Conservation (phyloP, 2,888 invertebrate genomes). For the Nomada lathburiana region DNA sequence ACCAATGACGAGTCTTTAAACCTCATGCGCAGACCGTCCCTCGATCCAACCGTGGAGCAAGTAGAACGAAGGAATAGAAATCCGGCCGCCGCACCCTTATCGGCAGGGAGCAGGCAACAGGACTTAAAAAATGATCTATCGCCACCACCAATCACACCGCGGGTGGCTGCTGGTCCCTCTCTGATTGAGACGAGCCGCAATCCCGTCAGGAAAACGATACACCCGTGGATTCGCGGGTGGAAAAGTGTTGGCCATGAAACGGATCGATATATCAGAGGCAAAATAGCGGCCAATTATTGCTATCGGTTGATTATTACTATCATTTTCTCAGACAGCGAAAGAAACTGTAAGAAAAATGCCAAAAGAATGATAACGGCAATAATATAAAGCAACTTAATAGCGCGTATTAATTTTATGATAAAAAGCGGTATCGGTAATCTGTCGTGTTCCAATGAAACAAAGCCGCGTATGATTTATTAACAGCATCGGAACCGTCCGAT, state of each 20-base stretch:
- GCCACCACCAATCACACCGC: slow-evolving; percentile 81
- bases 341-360: background rate
- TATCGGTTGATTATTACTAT: background rate
- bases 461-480: too few relatives aligned
- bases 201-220: slow-evolving; percentile 69
- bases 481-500: too few relatives aligned
- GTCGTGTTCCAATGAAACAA: too few relatives aligned
- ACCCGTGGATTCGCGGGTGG: slow-evolving; percentile 62
- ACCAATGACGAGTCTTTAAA: slow-evolving; percentile 78
- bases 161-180: slow-evolving; percentile 75
- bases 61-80: slow-evolving; percentile 24
- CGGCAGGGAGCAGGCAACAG: slow-evolving; percentile 74
- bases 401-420: too few relatives aligned
- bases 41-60: slow-evolving; percentile 51
- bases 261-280: slow-evolving; percentile 63
- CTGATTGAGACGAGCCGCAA: slow-evolving; percentile 77
- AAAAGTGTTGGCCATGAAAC: slow-evolving; percentile 70
- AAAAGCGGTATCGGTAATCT: too few relatives aligned
- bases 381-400: too few relatives aligned
- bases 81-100: slow-evolving; percentile 72
- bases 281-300: slow-evolving; percentile 56
- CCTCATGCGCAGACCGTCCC: slow-evolving; percentile 61
- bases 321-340: background rate
- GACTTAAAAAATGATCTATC: slow-evolving; percentile 82
- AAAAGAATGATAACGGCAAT: too few relatives aligned